phyloP scores from a whole-genome alignment of 2,888 invertebrate genomes.

The Dusona sp. region DNA sequence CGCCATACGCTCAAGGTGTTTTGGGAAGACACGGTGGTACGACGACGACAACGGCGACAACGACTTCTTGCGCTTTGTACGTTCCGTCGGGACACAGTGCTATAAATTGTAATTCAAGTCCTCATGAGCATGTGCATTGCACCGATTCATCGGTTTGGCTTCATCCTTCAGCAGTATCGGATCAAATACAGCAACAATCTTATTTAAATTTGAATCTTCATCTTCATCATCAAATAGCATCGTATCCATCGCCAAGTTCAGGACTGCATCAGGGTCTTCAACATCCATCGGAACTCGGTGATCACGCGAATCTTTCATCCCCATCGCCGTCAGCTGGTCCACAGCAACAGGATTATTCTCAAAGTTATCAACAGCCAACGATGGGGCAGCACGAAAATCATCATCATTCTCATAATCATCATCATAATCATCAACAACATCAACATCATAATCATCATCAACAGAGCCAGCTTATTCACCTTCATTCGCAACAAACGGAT shows the following conservation, averaged over 20 bases:
- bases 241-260: constrained; percentile 82
- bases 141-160: constrained; percentile 77
- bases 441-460: constrained; percentile 74
- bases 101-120: constrained; percentile 70
- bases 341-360: constrained; percentile 74
- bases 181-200: constrained; percentile 85
- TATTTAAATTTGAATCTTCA: constrained; percentile 83
- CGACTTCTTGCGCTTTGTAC: constrained; percentile 80
- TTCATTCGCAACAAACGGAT: constrained; percentile 74
- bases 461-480: constrained; percentile 78
- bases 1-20: constrained; percentile 72
- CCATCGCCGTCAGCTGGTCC: constrained; percentile 62
- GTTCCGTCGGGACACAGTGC: constrained; percentile 77
- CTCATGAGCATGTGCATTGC: constrained; percentile 77
- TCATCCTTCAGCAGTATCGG: constrained; percentile 83
- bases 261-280: constrained; percentile 87
- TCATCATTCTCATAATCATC: constrained; percentile 66
- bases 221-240: constrained; percentile 82
- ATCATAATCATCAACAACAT: constrained; percentile 58
- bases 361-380: constrained; percentile 76
- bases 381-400: constrained; percentile 49
- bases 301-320: constrained; percentile 86
- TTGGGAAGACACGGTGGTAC: constrained; percentile 70
- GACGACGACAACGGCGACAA: constrained; percentile 74
- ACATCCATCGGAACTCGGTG: constrained; percentile 86